phyloP scores from a whole-genome alignment of 2,888 invertebrate species.

The Hirtodrosophila trivittata region DNA sequence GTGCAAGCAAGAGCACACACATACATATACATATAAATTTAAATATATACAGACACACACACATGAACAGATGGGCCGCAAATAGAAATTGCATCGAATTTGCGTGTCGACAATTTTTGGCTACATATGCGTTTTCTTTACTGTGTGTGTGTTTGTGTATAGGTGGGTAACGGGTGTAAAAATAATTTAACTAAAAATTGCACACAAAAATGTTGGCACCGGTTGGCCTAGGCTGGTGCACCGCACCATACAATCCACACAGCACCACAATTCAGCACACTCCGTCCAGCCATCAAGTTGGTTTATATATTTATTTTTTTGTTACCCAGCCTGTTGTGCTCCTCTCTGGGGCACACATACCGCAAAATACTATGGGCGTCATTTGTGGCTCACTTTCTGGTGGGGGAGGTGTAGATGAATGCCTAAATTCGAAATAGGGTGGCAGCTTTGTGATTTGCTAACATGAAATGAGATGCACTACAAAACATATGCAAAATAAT shows the following conservation, averaged over 20 bases:
- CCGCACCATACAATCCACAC: constrained; percentile 34
- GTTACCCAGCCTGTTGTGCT: constrained; percentile 30
- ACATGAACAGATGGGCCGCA: constrained; percentile 31
- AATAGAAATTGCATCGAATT: constrained; percentile 66
- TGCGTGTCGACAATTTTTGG: constrained; percentile 38
- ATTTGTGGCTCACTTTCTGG: constrained; percentile 43
- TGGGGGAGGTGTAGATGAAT: not conserved
- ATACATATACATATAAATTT: constrained; percentile 8
- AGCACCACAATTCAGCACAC: constrained; percentile 9
- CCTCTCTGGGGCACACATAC: constrained; percentile 51
- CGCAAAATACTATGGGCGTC: constrained; percentile 69
- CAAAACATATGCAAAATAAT: constrained; percentile 58
- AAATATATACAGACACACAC: not conserved
- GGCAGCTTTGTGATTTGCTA: constrained; percentile 50
- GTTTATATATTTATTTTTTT: constrained; percentile 5
- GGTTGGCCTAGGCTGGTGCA: constrained; percentile 40
- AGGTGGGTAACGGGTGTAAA: constrained; percentile 56
- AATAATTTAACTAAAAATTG: constrained; percentile 77
- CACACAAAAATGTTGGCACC: constrained; percentile 75
- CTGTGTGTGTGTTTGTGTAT: constrained; percentile 13
- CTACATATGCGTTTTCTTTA: constrained; percentile 6
- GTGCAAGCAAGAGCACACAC: constrained; percentile 27
- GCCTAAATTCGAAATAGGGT: not conserved
- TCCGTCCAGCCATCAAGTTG: constrained; percentile 5
- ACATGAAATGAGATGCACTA: constrained; percentile 43